Evolutionary conservation across 1,140 invertebrate species (phyloP).

Genomic region (Drosophila tristis): DNA sequence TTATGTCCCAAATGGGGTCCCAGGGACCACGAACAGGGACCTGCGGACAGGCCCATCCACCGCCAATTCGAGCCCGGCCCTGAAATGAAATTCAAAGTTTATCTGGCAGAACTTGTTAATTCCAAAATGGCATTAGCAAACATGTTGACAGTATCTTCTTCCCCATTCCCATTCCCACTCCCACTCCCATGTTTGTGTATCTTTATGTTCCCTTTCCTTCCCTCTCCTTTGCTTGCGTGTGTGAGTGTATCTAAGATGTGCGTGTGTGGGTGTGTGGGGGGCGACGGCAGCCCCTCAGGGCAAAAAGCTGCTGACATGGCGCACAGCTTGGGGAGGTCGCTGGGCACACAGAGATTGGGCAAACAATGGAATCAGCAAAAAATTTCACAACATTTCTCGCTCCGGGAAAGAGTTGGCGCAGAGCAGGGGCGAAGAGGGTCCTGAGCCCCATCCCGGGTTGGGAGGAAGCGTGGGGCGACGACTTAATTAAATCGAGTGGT

Average conservation of each 20-base stretch:
- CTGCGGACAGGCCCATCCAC: conserved; percentile 23
- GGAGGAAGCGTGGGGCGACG: conserved; percentile 44
- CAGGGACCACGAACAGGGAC: background rate
- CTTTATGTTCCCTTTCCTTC: conserved; percentile 35
- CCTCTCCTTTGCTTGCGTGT: background rate
- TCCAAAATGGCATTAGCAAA: conserved; percentile 76
- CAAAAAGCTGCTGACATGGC: conserved; percentile 59
- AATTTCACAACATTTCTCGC: conserved; percentile 37
- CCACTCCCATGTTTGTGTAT: conserved; percentile 33
- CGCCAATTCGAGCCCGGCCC: conserved; percentile 30
- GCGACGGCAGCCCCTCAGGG: conserved; percentile 22
- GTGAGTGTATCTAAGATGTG: conserved; percentile 7
- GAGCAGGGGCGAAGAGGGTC: background rate
- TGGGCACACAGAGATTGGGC: conserved; percentile 71
- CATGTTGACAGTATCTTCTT: conserved; percentile 78
- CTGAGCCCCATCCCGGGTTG: conserved; percentile 13
- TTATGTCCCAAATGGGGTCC: conserved; percentile 32
- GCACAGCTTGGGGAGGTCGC: conserved; percentile 47
- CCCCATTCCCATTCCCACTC: background rate
- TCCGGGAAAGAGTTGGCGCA: conserved; percentile 21
- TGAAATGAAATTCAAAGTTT: conserved; percentile 80
- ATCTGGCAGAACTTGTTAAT: conserved; percentile 80
- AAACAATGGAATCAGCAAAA: conserved; percentile 81
- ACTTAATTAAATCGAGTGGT: conserved; percentile 76
- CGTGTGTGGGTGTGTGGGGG: conserved; percentile 1